Evolutionary conservation across 2,888 invertebrate genomes (phyloP), one percentile per base, ranked within the genome.

Genomic region (Monochamus alternatus): DNA sequence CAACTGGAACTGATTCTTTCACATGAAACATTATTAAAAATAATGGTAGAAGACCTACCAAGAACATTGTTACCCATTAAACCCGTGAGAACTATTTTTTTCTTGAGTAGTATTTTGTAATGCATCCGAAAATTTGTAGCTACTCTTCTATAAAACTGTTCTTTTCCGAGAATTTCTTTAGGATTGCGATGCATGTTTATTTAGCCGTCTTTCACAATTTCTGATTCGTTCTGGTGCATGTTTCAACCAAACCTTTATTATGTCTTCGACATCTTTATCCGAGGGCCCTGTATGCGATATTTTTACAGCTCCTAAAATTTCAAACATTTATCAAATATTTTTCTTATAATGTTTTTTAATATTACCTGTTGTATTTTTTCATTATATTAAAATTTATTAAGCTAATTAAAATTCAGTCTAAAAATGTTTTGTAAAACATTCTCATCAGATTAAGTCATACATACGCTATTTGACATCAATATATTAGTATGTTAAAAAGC

Each of bases 81-180:
- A n/a, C 3, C 38, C 62, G 38, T 5, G 12, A 12, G 62, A n/a
- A 22, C 14, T 47, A 44, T 43, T 14, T 47, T 47, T 22, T 64
- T 47, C 8, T 47, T 47, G 14, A 47, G 14, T n/a, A 22, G 22
- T 22, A 30, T 31, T 47, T 31, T 22, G 12, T 44, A 31, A 51
- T 14, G 31, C 65, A n/a, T 66, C 31, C 22, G 44, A 44, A 31
- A 8, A 47, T 12, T 22, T 51, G 10, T 12, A 30, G 52, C 14
- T 30, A 51, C 55, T 67, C 58, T 55, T 31, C 67, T 55, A 67
- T 67, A 67, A 55, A 58, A 31, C 30, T 58, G 52, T 3, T 43
- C 9, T 12, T 30, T 67, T 22, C 51, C 65, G 47, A 65, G 51
- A 65, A 65, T n/a, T 65, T 47, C 12, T 65, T 67, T 67, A 63